A percentile compares a stretch with the other conserved stretches of the same genome.
Evolutionary conservation across 1,140 invertebrate species (phyloP).

Genomic region (Sycophila sp.): DNA sequence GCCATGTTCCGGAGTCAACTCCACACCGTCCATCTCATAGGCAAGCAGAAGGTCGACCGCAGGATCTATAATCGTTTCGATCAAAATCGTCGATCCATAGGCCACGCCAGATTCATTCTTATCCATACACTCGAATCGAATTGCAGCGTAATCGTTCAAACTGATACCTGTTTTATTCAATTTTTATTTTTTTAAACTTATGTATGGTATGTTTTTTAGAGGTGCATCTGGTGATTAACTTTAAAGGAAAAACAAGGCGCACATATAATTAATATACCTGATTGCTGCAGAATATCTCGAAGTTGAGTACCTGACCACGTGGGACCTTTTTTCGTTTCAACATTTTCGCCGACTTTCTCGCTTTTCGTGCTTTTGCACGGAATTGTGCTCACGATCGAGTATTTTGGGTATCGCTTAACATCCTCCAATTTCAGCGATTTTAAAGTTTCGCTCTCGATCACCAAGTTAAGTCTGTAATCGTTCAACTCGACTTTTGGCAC

Average conservation of each 20-base stretch:
- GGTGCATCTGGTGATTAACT: too few relatives aligned
- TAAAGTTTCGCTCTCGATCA: not conserved
- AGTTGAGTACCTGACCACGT: conserved; percentile 4
- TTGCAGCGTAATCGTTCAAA: not conserved
- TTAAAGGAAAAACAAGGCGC: too few relatives aligned
- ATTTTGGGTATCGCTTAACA: not conserved
- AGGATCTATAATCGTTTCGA: too few relatives aligned
- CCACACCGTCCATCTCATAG: conserved; percentile 3
- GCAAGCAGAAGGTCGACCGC: not conserved
- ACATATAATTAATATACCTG: too few relatives aligned
- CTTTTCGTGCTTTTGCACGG: conserved; percentile 7
- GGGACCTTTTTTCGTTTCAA: not conserved
- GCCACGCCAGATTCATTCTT: not conserved
- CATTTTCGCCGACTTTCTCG: not conserved
- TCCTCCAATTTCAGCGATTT: not conserved
- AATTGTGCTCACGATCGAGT: conserved; percentile 8
- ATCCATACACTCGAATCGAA: conserved; percentile 9
- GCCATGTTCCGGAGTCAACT: not conserved
- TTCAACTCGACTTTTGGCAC: not conserved
- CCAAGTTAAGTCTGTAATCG: not conserved
- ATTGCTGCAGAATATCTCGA: not conserved
- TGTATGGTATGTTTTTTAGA: too few relatives aligned
- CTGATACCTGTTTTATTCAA: too few relatives aligned
- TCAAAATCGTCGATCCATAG: not conserved
- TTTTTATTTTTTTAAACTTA: too few relatives aligned